phyloP scores from a whole-genome alignment of 2,113 vertebrate species.

The Gopherus evgoodei region DNA sequence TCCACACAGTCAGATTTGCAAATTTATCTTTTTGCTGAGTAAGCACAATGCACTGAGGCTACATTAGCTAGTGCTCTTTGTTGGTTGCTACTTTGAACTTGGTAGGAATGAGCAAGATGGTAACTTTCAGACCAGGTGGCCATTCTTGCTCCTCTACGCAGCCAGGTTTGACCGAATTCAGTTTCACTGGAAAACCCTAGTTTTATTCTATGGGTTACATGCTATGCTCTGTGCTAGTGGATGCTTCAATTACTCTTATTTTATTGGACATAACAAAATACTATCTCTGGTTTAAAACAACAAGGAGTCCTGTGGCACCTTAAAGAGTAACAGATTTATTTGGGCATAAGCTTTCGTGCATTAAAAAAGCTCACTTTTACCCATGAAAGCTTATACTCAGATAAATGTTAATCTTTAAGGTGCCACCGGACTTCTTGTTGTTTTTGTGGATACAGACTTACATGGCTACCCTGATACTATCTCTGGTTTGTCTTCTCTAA shows the following conservation, averaged over 20 bases:
- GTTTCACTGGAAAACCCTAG: not conserved
- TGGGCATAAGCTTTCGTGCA: no score
- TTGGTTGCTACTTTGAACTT: constrained; percentile 7
- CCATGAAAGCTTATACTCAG: no score
- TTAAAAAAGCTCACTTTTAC: no score
- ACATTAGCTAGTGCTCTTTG: constrained; percentile 13
- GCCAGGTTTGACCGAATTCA: not conserved
- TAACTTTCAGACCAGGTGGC: not conserved
- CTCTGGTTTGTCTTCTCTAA: not conserved
- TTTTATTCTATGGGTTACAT: not conserved
- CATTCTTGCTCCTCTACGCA: not conserved
- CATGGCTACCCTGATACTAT: not conserved
- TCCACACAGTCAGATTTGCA: constrained; percentile 25
- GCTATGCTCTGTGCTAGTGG: not conserved
- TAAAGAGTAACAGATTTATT: no score
- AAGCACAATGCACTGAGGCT: constrained; percentile 1
- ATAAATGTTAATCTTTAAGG: no score
- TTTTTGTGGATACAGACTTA: no score
- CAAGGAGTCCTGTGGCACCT: no score
- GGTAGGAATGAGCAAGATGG: not conserved
- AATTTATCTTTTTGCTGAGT: not conserved
- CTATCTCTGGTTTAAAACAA: not conserved
- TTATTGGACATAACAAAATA: not conserved
- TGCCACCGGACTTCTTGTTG: no score
- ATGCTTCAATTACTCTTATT: not conserved